phyloP scores from a whole-genome alignment of 2,888 invertebrate genomes.

The Phrixothrix hirtus region DNA sequence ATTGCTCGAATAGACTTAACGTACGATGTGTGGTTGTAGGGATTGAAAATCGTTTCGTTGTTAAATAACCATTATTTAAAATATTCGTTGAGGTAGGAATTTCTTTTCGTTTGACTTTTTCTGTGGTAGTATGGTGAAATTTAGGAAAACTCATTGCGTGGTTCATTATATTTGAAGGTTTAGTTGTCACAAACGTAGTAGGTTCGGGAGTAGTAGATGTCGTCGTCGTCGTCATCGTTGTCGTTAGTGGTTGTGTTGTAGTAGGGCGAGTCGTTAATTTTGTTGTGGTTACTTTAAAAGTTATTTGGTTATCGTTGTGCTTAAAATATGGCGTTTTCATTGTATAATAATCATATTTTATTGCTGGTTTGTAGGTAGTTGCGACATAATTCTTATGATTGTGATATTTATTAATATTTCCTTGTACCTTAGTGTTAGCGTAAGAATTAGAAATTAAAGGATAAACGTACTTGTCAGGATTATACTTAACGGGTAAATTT shows the following conservation, averaged over 20 bases:
- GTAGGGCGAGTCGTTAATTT: conserved; percentile 40
- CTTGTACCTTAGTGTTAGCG: conserved; percentile 73
- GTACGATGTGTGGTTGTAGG: conserved; percentile 51
- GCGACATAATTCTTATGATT: conserved; percentile 55
- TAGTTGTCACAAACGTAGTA: too few species aligned
- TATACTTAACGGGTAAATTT: conserved; percentile 69
- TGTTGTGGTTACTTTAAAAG: conserved; percentile 26
- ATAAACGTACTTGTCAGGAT: conserved; percentile 69
- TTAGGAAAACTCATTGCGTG: conserved; percentile 50
- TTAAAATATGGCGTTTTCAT: conserved; percentile 42
- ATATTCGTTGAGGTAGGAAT: neutral
- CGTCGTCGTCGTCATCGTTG: conserved; percentile 36
- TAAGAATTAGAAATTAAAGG: conserved; percentile 73
- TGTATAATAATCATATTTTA: conserved; percentile 51
- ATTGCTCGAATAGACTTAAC: conserved; percentile 54
- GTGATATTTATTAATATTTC: conserved; percentile 62
- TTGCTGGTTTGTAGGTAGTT: conserved; percentile 50
- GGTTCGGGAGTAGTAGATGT: conserved; percentile 43
- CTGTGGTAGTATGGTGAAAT: conserved; percentile 37
- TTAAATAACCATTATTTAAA: conserved; percentile 35
- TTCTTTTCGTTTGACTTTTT: conserved; percentile 8
- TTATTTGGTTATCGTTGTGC: conserved; percentile 26
- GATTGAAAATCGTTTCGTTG: conserved; percentile 38
- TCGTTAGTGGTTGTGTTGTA: conserved; percentile 22
- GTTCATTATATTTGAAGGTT: conserved; percentile 49